A percentile compares a stretch with the other conserved stretches of the same genome.
Conservation (phyloP, 2,113 vertebrate species). For the Mesoclemmys tuberculata region DNA sequence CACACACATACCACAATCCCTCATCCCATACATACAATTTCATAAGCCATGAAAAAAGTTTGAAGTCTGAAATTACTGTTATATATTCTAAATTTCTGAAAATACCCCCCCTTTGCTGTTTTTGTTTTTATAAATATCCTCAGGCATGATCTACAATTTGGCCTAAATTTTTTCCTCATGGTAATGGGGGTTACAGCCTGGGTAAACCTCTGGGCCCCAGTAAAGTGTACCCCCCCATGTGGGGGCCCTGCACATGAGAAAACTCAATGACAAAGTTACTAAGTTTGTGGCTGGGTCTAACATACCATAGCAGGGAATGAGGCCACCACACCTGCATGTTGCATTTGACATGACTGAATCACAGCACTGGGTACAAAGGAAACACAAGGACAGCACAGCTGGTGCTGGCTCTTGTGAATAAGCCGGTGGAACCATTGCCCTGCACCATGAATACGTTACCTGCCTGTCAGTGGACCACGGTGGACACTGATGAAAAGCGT, state of each 20-base stretch:
- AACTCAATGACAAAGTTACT: neutral
- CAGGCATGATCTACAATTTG: too few species aligned
- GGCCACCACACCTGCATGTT: neutral
- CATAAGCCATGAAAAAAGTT: too few species aligned
- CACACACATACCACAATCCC: too few species aligned
- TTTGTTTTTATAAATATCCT: too few species aligned
- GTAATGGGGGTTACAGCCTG: too few species aligned
- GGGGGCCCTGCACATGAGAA: neutral
- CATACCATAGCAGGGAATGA: accelerated
- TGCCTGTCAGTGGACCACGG: neutral
- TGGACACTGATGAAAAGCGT: neutral
- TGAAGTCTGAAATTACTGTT: too few species aligned
- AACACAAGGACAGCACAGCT: neutral
- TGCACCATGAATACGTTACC: neutral
- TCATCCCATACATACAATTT: too few species aligned
- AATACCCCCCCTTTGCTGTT: too few species aligned
- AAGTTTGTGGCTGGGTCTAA: neutral
- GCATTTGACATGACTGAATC: neutral
- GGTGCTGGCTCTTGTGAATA: neutral
- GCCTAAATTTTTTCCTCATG: too few species aligned
- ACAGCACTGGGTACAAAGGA: neutral
- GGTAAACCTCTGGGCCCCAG: too few species aligned
- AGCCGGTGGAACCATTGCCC: neutral
- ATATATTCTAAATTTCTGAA: too few species aligned
- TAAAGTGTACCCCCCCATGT: too few species aligned